Base-by-base conservation (phyloP, 2,888 invertebrate genomes). In the Serrognathus titanus region DNA sequence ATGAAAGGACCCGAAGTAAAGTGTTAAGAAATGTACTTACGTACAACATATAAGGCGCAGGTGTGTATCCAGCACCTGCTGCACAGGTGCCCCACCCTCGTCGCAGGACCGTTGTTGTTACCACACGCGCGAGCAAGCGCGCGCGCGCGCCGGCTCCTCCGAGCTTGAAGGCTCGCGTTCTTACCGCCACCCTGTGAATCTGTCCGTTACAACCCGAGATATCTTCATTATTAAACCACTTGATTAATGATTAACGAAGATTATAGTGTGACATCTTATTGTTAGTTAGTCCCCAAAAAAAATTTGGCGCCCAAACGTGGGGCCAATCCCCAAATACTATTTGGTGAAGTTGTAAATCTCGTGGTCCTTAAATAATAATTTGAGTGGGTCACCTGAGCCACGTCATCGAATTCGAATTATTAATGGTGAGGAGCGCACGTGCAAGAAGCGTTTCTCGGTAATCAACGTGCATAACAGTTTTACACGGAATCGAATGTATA, bases 11-110 rank as follows among this genome's bases (percentile, higher is more conserved):
- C 53, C 57, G 53, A 53, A 54, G 58, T 57, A 65, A n/a, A 65
- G 68, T 66, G 68, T 66, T 68, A 68, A 68, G 69, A 69, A 69
- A 69, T 69, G 68, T 69, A 69, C 66, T 67, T 31, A 31, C 24
- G 24, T 31, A 67, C 69, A 65, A 64, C 67, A 67, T 68, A 66
- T 66, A 60, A 51, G 60, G 62, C 62, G 65, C 65, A 65, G 65
- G 65, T 65, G 65, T 60, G 58, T 16, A 20, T 24, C 41, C 31
- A 58, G 62, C 65, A 65, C 65, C 65, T 65, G 65, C 61, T 57
- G 58, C 59, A 59, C 65, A 65, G 65, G 65, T 65, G 65, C 65
- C 65, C 65, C 65, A 63, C 65, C 65, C 65, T 63, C 65, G 60
- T 62, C 59, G 57, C 59, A 54, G 43, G 54, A 62, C 63, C 60